Evolutionary conservation across 37 sponge, comb jelly and placozoan genomes (phyloP), one percentile per base, ranked within the genome.

Genomic region (Halichondria panicea): DNA sequence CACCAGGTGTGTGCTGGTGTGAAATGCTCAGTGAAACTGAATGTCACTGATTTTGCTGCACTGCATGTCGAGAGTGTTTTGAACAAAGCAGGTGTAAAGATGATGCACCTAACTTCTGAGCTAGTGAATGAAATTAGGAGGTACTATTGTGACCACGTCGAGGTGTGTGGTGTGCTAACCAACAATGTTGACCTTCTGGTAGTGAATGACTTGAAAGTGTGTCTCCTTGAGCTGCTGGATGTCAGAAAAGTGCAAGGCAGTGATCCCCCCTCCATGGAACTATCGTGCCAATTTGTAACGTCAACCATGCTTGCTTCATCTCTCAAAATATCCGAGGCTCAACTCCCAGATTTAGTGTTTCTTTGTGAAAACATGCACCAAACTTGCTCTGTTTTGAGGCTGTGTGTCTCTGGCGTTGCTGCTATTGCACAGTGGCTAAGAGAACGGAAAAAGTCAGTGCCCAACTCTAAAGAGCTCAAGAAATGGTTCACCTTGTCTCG

Each of bases 291-390:
- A 22, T 37, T 63, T 46, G 59, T 77, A 5, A 50, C 58, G 22
- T 38, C 75, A 6, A 45, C 43, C 9, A 32, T 27, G 41, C 59
- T 91, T 0, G 70, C 84, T 4, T 32, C 33, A 7, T 28, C 44
- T 31, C 63, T 91, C 21, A 60, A 27, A 0, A 37, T 87, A 1
- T 13, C 43, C 4, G 71, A 24, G 33, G 44, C 43, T 0, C 84
- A 82, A 31, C 39, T 91, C 9, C 38, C 70, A 37, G 87, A 78
- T 27, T 54, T 86, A 13, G 83, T 88, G 22, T 35, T 81, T 7
- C 82, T 87, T 12, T 81, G 77, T 81, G 88, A 82, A 37, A 87
- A 76, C 56, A 72, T n/a, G n/a, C n/a, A n/a, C n/a, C n/a, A n/a
- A n/a, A n/a, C n/a, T n/a, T n/a, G n/a, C n/a, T n/a, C 40, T 40